A percentile compares a stretch with the other conserved stretches of the same genome.
phyloP scores from a whole-genome alignment of 1,140 invertebrate genomes.

The Archegozetes longisetosus region DNA sequence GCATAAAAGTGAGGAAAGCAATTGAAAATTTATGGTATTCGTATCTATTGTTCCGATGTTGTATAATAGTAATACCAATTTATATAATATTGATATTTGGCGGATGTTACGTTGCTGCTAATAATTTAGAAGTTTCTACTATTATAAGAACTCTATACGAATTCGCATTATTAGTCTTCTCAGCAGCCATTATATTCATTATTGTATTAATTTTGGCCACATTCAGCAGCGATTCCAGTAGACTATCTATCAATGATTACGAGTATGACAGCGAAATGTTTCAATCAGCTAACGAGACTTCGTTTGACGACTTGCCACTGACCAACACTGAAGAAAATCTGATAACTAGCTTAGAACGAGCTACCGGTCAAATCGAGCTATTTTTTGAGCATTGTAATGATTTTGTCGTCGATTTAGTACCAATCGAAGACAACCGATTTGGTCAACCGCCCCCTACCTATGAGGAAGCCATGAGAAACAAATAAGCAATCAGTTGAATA shows the following conservation, averaged over 20 bases:
- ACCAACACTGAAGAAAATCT: neutral
- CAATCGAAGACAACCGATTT: neutral
- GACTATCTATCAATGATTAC: neutral
- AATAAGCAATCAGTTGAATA: no score
- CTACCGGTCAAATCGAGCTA: neutral
- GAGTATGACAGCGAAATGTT: neutral
- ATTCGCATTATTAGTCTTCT: neutral
- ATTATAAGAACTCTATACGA: neutral
- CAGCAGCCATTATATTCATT: neutral
- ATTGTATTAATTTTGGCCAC: neutral
- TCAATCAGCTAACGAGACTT: neutral
- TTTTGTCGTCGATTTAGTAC: neutral
- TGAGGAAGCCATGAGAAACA: neutral
- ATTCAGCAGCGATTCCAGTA: neutral
- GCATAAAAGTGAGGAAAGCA: neutral
- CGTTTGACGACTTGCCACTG: neutral
- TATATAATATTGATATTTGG: neutral
- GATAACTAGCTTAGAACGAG: neutral
- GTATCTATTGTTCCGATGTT: neutral
- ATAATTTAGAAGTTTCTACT: neutral
- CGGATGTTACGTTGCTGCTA: neutral
- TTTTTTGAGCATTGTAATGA: neutral
- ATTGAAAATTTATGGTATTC: neutral
- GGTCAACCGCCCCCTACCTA: neutral
- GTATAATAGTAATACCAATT: neutral